A percentile compares a stretch with the other conserved stretches of the same genome.
Evolutionary conservation across 1,140 invertebrate species (phyloP).

Genomic region (Diuraphis noxia): DNA sequence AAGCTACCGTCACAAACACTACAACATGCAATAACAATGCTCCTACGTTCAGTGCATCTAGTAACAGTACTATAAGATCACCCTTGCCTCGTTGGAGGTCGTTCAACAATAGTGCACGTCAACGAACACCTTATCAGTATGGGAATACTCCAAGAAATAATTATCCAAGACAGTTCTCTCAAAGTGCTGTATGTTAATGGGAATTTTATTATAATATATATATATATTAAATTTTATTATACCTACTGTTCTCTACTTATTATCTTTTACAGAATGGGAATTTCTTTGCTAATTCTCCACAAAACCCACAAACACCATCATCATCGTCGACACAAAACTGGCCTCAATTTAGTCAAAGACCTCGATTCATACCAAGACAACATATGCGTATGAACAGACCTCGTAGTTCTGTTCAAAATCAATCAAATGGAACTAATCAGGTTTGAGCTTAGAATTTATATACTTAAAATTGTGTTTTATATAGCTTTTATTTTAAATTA

Average conservation of each 20-base stretch:
- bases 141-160: slow-evolving; percentile 39
- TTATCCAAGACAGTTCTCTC: slow-evolving; percentile 40
- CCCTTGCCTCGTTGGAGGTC: slow-evolving; percentile 26
- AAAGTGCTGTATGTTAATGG: slow-evolving; percentile 14
- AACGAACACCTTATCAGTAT: slow-evolving; percentile 38
- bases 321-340: slow-evolving; percentile 31
- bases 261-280: slow-evolving; percentile 17
- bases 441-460: background rate
- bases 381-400: slow-evolving; percentile 48
- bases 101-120: slow-evolving; percentile 6
- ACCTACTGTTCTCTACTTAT: background rate
- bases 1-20: slow-evolving; percentile 19
- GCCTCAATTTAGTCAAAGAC: slow-evolving; percentile 42
- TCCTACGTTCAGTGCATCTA: slow-evolving; percentile 19
- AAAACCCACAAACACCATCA: slow-evolving; percentile 37
- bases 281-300: slow-evolving; percentile 44
- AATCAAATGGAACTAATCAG: slow-evolving; percentile 45
- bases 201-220: background rate
- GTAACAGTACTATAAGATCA: slow-evolving; percentile 32
- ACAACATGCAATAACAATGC: slow-evolving; percentile 4
- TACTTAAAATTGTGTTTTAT: background rate
- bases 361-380: slow-evolving; percentile 37
- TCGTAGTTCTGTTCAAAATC: slow-evolving; percentile 47
- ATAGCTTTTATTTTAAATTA: background rate
- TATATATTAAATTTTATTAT: background rate